Percentiles rank a stretch among this genome's conserved stretches.
Evolutionary conservation across 1,140 invertebrate genomes (phyloP).

Genomic region (Ips nitidus): DNA sequence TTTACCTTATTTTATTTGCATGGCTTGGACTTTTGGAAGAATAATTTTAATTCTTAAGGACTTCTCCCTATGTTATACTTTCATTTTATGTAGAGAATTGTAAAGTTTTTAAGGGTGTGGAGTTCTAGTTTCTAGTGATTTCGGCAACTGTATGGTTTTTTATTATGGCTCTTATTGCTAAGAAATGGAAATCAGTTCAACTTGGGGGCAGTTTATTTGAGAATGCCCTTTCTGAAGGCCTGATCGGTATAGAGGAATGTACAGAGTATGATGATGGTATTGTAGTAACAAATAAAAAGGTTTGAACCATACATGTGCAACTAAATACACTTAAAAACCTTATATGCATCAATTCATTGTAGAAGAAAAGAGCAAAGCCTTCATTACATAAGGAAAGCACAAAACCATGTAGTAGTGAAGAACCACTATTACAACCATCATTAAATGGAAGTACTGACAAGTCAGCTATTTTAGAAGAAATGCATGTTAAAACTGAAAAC

Average conservation of each 20-base stretch:
- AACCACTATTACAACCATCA: background rate
- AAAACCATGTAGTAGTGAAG: too few relatives aligned
- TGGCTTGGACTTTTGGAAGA: too few relatives aligned
- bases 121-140: too few relatives aligned
- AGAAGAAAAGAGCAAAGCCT: slow-evolving; percentile 1
- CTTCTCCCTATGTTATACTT: too few relatives aligned
- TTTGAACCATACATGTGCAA: slow-evolving; percentile 2
- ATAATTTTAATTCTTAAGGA: too few relatives aligned
- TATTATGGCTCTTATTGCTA: slow-evolving; percentile 18
- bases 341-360: slow-evolving; percentile 2
- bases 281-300: slow-evolving; percentile 48
- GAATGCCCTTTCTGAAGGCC: slow-evolving; percentile 56
- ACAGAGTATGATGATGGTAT: slow-evolving; percentile 59
- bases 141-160: background rate
- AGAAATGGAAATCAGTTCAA: slow-evolving; percentile 58
- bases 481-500: background rate
- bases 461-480: background rate
- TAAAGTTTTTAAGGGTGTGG: too few relatives aligned
- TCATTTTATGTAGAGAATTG: too few relatives aligned
- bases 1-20: too few relatives aligned
- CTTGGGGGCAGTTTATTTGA: slow-evolving; percentile 57
- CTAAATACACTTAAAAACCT: slow-evolving; percentile 5
- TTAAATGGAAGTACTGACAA: background rate
- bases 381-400: background rate
- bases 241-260: slow-evolving; percentile 65